These are phyloP conservation scores for Otus sunia DNA, from an alignment of 2,113 vertebrate genomes.

Conservation along the genomic window DNA sequence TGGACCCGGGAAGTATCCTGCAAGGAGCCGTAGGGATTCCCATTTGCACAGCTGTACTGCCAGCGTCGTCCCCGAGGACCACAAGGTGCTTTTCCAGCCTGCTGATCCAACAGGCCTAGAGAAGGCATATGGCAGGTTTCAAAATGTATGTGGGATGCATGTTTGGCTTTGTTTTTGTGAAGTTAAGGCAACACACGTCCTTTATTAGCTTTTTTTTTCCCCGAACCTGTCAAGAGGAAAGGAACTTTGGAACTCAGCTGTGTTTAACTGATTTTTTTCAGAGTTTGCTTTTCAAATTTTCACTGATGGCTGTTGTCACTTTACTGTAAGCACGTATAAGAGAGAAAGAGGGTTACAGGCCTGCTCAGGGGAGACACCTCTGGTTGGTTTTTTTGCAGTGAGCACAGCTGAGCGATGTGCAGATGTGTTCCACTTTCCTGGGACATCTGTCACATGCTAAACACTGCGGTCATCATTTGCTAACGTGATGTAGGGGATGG, in stretches of 20 bases:
- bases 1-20: rapidly evolving
- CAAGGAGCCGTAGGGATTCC: neutral
- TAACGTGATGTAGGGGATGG: neutral
- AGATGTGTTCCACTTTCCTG: neutral
- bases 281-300: neutral
- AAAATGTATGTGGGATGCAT: neutral
- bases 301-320: neutral
- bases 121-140: neutral
- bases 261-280: neutral
- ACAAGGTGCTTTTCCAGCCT: neutral
- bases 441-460: neutral
- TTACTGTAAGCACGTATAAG: neutral
- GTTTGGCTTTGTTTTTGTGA: neutral
- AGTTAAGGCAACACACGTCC: neutral
- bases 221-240: neutral
- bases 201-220: neutral
- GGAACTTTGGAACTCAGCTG: neutral
- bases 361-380: neutral
- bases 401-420: neutral
- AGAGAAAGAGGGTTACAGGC: neutral
- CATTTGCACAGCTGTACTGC: neutral
- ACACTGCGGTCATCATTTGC: neutral
- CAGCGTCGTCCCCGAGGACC: neutral
- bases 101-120: neutral
- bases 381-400: neutral